Percentiles rank a stretch among this genome's conserved stretches.
Evolutionary conservation across 2,797 vertebrate genomes (phyloP).

Genomic region (Helicolenus hilgendorfi): DNA sequence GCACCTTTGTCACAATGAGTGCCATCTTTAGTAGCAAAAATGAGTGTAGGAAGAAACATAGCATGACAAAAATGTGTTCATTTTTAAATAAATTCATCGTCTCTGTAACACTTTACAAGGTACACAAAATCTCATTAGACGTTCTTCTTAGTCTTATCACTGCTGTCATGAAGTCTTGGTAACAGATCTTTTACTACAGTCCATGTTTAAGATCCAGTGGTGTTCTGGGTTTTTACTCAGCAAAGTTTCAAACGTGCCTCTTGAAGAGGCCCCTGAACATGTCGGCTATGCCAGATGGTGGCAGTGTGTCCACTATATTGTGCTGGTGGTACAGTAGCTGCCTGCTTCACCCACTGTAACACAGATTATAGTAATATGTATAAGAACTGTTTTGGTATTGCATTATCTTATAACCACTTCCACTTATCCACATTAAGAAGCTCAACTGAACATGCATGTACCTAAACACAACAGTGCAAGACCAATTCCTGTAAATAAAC

Average conservation of each 20-base stretch:
- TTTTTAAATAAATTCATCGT: neutral
- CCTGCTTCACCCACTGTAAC: neutral
- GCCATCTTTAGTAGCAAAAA: neutral
- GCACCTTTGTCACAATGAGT: neutral
- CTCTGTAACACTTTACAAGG: too few relatives aligned
- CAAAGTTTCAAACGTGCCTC: neutral
- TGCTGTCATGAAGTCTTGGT: neutral
- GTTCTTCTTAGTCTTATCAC: neutral
- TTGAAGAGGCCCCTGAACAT: conserved; percentile 8
- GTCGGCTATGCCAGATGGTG: conserved; percentile 69
- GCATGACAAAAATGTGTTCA: neutral
- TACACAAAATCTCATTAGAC: neutral
- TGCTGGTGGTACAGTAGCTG: neutral
- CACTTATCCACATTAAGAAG: neutral
- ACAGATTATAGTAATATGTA: neutral
- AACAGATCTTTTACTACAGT: neutral
- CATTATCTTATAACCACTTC: neutral
- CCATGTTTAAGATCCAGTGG: neutral
- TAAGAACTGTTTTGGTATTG: neutral
- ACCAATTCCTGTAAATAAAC: neutral
- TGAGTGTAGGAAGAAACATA: neutral
- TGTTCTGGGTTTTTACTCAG: neutral
- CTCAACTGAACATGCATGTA: neutral
- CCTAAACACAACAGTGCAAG: neutral
- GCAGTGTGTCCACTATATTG: conserved; percentile 73